These are phyloP conservation scores for Theretra japonica DNA, from an alignment of 2,888 invertebrate species.

Conservation along the genomic window DNA sequence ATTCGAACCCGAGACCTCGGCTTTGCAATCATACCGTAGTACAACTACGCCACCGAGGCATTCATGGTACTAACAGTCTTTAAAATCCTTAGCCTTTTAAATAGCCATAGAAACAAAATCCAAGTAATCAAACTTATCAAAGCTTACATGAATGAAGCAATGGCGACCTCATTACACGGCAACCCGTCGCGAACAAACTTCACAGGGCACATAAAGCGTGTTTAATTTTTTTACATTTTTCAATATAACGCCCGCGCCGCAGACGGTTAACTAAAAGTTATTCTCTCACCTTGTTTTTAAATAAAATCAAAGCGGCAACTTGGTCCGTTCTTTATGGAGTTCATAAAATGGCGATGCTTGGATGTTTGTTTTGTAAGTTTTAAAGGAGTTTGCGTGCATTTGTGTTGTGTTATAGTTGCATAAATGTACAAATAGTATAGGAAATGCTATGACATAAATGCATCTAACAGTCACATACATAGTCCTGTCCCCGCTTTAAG, in stretches of 20 bases:
- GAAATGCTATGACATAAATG: too few species aligned
- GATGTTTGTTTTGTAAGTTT: neutral
- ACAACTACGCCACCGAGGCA: too few species aligned
- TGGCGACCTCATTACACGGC: neutral
- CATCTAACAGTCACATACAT: too few species aligned
- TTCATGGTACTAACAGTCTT: too few species aligned
- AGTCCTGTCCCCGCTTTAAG: too few species aligned
- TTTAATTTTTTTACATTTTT: constrained; percentile 45
- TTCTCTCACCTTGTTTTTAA: constrained; percentile 52
- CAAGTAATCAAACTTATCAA: neutral
- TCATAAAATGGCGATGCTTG: constrained; percentile 48
- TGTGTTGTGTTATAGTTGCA: too few species aligned
- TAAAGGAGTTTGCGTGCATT: neutral
- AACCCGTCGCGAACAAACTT: constrained; percentile 9
- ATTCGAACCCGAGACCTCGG: too few species aligned
- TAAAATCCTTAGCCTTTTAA: too few species aligned
- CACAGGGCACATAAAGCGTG: constrained; percentile 31
- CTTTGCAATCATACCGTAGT: too few species aligned
- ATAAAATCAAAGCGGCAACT: constrained; percentile 60
- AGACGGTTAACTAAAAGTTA: constrained; percentile 51
- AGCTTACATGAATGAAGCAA: neutral
- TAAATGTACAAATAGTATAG: too few species aligned
- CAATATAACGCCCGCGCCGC: constrained; percentile 47
- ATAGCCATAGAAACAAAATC: neutral
- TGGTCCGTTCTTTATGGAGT: constrained; percentile 53